Evolutionary conservation across 2,797 vertebrate genomes (phyloP), one percentile per base, ranked within the genome.

Genomic region (Gymnoscopelus braueri): DNA sequence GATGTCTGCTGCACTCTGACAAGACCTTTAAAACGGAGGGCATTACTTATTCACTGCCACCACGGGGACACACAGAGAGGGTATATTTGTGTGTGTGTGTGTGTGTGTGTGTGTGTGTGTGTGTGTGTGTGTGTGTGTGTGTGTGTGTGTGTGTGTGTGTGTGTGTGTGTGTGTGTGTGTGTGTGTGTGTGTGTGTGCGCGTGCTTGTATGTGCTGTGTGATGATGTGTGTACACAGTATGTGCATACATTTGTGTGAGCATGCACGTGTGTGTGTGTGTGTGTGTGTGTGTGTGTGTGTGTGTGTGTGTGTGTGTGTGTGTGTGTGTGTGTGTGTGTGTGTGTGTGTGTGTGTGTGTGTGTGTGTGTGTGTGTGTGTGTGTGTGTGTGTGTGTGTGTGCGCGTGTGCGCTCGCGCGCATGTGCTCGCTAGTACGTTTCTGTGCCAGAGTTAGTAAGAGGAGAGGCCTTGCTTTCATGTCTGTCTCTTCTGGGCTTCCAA

Each of bases 21-120:
- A 89, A 90, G 85, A 92, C 88, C 89, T 92, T 92, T 91, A 89
- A 90, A 90, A 89, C 80, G 74, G 35, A 68, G 85, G 87, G 65
- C 82, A 87, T 88, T 87, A 83, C 78, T 88, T 81, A 85, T 87
- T 81, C 84, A 80, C 81, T 57, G 44, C 61, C 72, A 69, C 83
- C 74, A 65, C 56, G 32, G 80, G 74, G 80, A 59, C 55, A n/a
- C 35, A 56, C n/a, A 19, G 32, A 39, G 14, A 39, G 35, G 19
- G 26, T 66, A 57, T 10, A 8, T 6, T 14, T 71, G n/a, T 15
- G 35, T 29, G 49, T 26, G 23, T 39, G 5, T 11, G 13, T 44
- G 63, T 53, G 19, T 62, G 49, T 53, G 49, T 52, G 39, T 48
- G 35, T 32, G 48, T 26, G 32, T 64, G 52, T 78, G 69, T 84